Base-by-base conservation (phyloP, 2,113 vertebrate species). In the Chionis minor region DNA sequence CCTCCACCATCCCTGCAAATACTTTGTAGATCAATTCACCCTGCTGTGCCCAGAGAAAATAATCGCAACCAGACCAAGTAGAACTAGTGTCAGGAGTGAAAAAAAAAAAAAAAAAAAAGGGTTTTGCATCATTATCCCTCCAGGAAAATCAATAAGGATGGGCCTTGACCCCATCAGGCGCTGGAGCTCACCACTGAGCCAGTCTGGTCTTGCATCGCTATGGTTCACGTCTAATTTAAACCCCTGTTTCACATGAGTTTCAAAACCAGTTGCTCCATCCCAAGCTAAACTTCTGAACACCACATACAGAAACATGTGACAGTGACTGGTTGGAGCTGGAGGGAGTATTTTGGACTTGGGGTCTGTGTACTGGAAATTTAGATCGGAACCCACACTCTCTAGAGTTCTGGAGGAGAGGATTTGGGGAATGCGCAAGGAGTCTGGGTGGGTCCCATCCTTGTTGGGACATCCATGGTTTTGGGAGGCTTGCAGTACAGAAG, bases 1-100 rank as follows among this genome's bases (percentile, higher is more conserved):
- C 91, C 74, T 83, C 8, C 38, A 87, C 71, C 67, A 58, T 61
- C 81, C 73, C 45, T 55, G 47, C 56, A 94, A 96, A 81, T 97
- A 86, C 97, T 96, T 95, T 82, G 78, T 90, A 91, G 87, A 96
- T 97, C 93, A 95, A 93, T 96, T 95, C 74, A 90, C 54, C 84
- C 89, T 87, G 89, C 89, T 94, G 94, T 90, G 92, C 55, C 20
- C 67, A 83, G 81, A 88, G 71, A 91, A 97, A 94, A 94, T 32
- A 95, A 90, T 58, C 9, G 0, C 61, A 19, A 40, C 65, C 51
- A 63, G 17, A 77, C 15, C 19, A 28, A 40, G 32, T 35, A 51
- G 81, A 90, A 90, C n/a, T 73, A 87, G 69, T 56, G 38, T 47
- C 62, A 80, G 23, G n/a, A 89, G 63, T 15, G 27, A 81, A 32